Conservation (phyloP, 1,140 invertebrate species). For the Fopius arisanus region DNA sequence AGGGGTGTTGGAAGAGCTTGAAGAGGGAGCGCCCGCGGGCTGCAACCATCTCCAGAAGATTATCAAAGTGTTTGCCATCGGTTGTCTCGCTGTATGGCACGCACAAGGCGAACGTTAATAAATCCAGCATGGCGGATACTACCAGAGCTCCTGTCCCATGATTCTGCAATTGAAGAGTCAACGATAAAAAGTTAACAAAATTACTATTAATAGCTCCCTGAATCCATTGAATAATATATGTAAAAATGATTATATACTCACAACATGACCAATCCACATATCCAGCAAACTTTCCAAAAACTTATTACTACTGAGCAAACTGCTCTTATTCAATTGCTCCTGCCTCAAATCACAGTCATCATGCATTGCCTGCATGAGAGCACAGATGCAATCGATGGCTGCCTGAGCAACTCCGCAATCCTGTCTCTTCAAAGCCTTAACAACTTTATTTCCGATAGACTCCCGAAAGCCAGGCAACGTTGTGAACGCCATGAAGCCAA, state of each 20-base stretch:
- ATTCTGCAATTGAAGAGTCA: conserved; percentile 65
- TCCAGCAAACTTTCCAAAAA: conserved; percentile 94
- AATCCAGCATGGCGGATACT: conserved; percentile 96
- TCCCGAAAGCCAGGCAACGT: conserved; percentile 91
- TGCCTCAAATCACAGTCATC: conserved; percentile 93
- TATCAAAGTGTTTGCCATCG: conserved; percentile 96
- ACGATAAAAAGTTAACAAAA: not conserved
- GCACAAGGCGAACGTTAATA: conserved; percentile 98
- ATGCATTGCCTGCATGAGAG: conserved; percentile 99
- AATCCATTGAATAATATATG: too few relatives aligned
- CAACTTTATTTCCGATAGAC: conserved; percentile 90
- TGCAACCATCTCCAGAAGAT: conserved; percentile 92
- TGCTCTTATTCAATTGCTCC: conserved; percentile 98
- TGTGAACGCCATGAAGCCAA: conserved; percentile 96
- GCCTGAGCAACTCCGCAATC: conserved; percentile 93
- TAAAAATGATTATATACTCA: conserved; percentile 68
- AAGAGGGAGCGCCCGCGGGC: conserved; percentile 89
- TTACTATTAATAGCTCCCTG: not conserved
- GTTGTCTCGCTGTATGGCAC: conserved; percentile 99
- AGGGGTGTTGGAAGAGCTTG: conserved; percentile 96
- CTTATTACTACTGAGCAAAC: conserved; percentile 87
- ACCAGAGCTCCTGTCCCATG: conserved; percentile 83
- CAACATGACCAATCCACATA: conserved; percentile 95
- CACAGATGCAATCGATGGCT: conserved; percentile 96
- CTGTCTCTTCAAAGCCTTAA: conserved; percentile 88